Percentiles rank a stretch among this genome's conserved stretches.
Conservation (phyloP, 2,888 invertebrate species). For the Mesorhabditis spiculigera region DNA sequence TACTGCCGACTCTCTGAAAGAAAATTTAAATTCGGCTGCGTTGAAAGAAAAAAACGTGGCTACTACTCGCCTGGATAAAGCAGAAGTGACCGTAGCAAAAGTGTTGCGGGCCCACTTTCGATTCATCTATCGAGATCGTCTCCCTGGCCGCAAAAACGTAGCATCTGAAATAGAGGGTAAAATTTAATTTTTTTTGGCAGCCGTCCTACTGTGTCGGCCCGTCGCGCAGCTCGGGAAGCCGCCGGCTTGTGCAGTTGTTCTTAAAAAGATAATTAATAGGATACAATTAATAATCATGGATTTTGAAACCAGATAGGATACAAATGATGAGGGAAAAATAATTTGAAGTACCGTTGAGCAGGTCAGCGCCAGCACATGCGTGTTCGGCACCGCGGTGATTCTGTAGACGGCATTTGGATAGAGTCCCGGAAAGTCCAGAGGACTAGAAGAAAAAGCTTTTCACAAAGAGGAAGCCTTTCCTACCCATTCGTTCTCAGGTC, state of each 20-base stretch:
- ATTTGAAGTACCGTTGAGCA: conserved; percentile 26
- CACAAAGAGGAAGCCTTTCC: not conserved
- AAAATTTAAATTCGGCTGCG: not conserved
- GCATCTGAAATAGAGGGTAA: too few species aligned
- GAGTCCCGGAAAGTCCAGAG: conserved; percentile 31
- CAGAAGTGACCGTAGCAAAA: conserved; percentile 47
- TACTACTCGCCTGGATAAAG: conserved; percentile 24
- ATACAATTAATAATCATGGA: too few species aligned
- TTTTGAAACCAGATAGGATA: not conserved
- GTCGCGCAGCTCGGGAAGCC: conserved; percentile 3
- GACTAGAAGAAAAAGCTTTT: conserved; percentile 3
- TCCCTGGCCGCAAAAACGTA: too few species aligned
- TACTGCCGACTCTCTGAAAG: conserved; percentile 21
- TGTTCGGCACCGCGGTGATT: conserved; percentile 30
- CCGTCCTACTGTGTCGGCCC: not conserved
- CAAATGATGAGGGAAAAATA: not conserved
- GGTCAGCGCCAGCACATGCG: conserved; percentile 33
- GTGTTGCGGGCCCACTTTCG: conserved; percentile 26
- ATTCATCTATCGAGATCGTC: not conserved
- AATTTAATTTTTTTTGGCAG: too few species aligned
- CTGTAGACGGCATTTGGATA: conserved; percentile 43
- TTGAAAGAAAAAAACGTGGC: not conserved
- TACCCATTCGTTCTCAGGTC: conserved; percentile 27
- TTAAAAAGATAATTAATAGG: too few species aligned
- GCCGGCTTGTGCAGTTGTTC: not conserved